phyloP scores from a whole-genome alignment of 2,888 invertebrate genomes.

The Drosophila meridiana region DNA sequence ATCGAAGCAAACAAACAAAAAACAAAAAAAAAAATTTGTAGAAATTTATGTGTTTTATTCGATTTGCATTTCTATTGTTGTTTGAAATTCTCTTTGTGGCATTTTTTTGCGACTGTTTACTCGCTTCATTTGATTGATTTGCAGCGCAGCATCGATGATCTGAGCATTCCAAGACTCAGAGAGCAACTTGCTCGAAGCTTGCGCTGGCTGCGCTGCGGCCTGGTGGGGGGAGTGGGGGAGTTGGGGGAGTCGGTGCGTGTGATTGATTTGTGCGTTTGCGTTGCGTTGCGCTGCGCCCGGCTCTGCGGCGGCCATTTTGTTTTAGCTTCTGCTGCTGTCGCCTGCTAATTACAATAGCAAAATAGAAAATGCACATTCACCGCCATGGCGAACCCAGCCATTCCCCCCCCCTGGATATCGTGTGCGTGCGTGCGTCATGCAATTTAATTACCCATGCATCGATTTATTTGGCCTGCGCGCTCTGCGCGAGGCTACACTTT shows the following conservation, averaged over 20 bases:
- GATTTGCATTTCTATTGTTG: constrained; percentile 18
- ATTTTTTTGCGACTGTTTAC: background rate
- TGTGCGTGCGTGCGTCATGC: constrained; percentile 67
- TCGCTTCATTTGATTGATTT: constrained; percentile 7
- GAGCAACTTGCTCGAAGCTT: background rate
- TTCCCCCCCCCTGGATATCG: constrained; percentile 31
- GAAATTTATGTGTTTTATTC: constrained; percentile 18
- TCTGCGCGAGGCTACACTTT: constrained; percentile 71
- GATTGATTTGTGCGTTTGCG: constrained; percentile 58
- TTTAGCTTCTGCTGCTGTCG: constrained; percentile 51
- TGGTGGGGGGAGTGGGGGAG: background rate
- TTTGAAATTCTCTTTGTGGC: background rate
- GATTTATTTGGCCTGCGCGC: constrained; percentile 71
- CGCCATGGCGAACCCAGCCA: background rate
- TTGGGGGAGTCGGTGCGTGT: constrained; percentile 43
- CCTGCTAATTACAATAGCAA: constrained; percentile 71
- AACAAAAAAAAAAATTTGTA: background rate
- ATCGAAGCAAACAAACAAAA: background rate
- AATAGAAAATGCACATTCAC: constrained; percentile 46
- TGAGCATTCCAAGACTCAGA: constrained; percentile 1
- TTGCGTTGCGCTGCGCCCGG: constrained; percentile 11
- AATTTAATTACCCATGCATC: constrained; percentile 80
- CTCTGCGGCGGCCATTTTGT: constrained; percentile 63
- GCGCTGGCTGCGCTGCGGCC: background rate
- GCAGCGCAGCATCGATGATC: background rate